Percentiles rank a stretch among this genome's conserved stretches.
phyloP scores from a whole-genome alignment of 1,140 invertebrate genomes.

The Drosophila grimshawi region DNA sequence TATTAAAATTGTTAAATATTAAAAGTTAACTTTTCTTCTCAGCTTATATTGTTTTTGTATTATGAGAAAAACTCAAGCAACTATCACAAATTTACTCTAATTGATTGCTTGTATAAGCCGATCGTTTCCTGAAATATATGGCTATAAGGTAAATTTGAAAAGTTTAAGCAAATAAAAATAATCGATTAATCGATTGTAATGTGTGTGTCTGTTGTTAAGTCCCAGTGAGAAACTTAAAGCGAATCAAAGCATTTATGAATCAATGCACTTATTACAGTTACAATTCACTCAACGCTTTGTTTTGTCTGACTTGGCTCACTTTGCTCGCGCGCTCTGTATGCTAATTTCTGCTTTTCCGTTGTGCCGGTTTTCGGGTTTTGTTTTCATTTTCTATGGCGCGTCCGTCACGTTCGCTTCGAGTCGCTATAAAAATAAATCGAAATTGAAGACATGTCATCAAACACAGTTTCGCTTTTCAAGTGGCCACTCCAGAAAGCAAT shows the following conservation, averaged over 20 bases:
- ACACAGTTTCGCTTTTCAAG: slow-evolving; percentile 31
- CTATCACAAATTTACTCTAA: too few relatives aligned
- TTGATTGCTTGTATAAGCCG: too few relatives aligned
- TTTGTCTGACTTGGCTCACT: slow-evolving; percentile 27
- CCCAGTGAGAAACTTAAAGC: not conserved
- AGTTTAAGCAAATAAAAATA: too few relatives aligned
- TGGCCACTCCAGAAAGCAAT: slow-evolving; percentile 31
- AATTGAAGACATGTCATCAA: slow-evolving; percentile 34
- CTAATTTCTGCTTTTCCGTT: slow-evolving; percentile 40
- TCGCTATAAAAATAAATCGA: slow-evolving; percentile 66
- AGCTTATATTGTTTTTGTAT: too few relatives aligned
- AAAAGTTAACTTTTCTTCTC: too few relatives aligned
- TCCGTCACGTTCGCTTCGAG: slow-evolving; percentile 56
- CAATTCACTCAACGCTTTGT: slow-evolving; percentile 34
- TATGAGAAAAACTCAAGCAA: too few relatives aligned
- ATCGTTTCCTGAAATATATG: too few relatives aligned
- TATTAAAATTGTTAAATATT: too few relatives aligned
- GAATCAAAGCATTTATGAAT: slow-evolving; percentile 14
- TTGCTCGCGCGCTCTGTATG: slow-evolving; percentile 42
- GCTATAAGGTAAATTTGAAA: too few relatives aligned
- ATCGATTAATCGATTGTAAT: too few relatives aligned
- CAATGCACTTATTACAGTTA: slow-evolving; percentile 41
- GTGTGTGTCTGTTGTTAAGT: too few relatives aligned
- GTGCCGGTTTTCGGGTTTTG: not conserved
- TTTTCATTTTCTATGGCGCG: slow-evolving; percentile 21